phyloP scores from a whole-genome alignment of 2,888 invertebrate species.

The Phytoseiulus persimilis region DNA sequence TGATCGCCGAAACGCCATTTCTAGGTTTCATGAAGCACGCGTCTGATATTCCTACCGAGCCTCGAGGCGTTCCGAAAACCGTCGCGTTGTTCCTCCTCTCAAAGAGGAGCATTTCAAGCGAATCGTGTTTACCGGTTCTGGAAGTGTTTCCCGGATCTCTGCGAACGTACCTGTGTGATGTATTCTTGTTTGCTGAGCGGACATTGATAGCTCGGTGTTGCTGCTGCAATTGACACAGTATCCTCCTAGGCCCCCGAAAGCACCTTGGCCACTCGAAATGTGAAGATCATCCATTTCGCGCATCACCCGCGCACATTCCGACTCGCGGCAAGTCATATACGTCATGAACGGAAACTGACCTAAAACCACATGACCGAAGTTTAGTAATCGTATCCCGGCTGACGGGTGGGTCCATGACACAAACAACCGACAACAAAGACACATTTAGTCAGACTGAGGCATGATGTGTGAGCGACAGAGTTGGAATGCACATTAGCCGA shows the following conservation, averaged over 20 bases:
- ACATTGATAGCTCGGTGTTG: constrained; percentile 17
- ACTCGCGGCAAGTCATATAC: constrained; percentile 22
- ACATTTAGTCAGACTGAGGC: too few relatives aligned
- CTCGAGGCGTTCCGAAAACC: too few relatives aligned
- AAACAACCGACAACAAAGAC: too few relatives aligned
- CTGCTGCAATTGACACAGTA: constrained; percentile 37
- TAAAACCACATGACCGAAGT: neutral
- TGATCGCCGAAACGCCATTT: too few relatives aligned
- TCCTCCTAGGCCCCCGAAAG: constrained; percentile 20
- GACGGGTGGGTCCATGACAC: too few relatives aligned
- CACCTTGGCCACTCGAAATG: constrained; percentile 21
- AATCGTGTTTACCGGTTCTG: neutral
- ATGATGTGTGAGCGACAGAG: too few relatives aligned
- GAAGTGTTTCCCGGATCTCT: neutral
- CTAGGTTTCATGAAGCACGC: too few relatives aligned
- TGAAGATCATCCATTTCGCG: constrained; percentile 34
- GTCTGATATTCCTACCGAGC: too few relatives aligned
- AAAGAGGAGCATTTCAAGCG: too few relatives aligned
- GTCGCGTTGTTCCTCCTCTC: too few relatives aligned
- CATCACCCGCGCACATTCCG: constrained; percentile 30
- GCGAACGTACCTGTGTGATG: constrained; percentile 24
- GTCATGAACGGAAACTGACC: constrained; percentile 37
- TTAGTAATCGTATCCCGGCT: too few relatives aligned
- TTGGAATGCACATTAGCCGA: too few relatives aligned
- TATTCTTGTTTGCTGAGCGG: constrained; percentile 39